phyloP scores from a whole-genome alignment of 2,797 vertebrate genomes.

The Cercopithecus mitis region DNA sequence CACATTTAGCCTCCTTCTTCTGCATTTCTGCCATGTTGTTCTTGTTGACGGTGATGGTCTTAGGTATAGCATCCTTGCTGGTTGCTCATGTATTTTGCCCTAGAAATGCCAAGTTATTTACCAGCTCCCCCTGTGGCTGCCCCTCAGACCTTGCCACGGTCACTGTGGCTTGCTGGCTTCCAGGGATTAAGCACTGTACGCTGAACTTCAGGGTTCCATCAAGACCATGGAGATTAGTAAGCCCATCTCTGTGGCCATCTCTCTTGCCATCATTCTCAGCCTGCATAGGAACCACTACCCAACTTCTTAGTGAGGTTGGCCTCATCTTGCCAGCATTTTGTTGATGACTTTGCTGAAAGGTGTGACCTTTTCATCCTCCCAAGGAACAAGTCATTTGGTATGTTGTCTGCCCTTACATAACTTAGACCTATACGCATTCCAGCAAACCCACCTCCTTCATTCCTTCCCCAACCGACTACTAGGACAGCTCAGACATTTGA shows the following conservation, averaged over 20 bases:
- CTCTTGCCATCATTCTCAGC: neutral
- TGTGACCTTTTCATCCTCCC: neutral
- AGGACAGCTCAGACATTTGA: neutral
- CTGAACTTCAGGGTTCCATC: neutral
- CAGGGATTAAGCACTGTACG: neutral
- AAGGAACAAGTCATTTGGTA: neutral
- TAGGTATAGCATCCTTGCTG: neutral
- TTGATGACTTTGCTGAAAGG: neutral
- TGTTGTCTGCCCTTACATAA: neutral
- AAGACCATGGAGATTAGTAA: neutral
- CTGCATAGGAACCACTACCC: neutral
- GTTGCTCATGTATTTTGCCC: neutral
- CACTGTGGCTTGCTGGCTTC: neutral
- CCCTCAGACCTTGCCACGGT: neutral
- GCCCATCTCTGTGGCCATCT: neutral
- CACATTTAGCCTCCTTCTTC: neutral
- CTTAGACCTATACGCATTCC: neutral
- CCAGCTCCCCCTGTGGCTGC: too few species aligned
- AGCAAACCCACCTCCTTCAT: neutral
- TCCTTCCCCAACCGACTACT: neutral
- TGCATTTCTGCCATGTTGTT: neutral
- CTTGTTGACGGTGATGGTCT: neutral
- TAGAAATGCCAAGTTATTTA: neutral
- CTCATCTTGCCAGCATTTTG: neutral
- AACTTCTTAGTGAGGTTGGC: neutral